phyloP scores from a whole-genome alignment of 35 echinoderm and acorn worm species.

The Nesometra sesokonis region DNA sequence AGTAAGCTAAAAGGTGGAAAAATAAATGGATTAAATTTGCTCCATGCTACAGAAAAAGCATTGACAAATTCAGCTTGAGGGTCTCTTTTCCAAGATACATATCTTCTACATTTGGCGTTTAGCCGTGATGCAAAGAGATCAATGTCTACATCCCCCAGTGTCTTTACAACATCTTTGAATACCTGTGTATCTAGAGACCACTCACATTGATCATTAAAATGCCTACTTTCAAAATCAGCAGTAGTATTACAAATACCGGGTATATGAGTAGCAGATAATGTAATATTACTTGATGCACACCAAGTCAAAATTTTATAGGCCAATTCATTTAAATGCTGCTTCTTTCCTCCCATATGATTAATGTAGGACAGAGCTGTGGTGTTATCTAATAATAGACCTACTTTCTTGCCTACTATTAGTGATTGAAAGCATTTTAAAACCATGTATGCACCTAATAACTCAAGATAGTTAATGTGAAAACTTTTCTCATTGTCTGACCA shows the following conservation, averaged over 20 bases:
- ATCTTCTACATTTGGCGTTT: background rate
- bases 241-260: background rate
- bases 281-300: background rate
- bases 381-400: conserved; percentile 20
- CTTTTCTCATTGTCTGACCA: conserved; percentile 12
- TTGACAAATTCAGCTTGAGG: background rate
- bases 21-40: background rate
- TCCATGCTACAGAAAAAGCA: background rate
- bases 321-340: conserved; percentile 6
- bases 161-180: background rate
- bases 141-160: background rate
- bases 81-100: background rate
- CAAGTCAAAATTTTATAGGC: background rate
- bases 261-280: background rate
- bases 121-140: background rate
- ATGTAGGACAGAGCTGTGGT: conserved; percentile 17
- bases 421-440: conserved; percentile 18
- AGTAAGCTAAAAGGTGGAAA: background rate
- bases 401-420: background rate
- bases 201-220: background rate
- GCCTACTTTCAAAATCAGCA: background rate
- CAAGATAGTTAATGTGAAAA: conserved; percentile 26
- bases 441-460: conserved; percentile 13
- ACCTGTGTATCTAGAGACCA: background rate
- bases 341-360: conserved; percentile 22